Conservation (phyloP, 2,113 vertebrate genomes). For the Neomonachus schauinslandi region DNA sequence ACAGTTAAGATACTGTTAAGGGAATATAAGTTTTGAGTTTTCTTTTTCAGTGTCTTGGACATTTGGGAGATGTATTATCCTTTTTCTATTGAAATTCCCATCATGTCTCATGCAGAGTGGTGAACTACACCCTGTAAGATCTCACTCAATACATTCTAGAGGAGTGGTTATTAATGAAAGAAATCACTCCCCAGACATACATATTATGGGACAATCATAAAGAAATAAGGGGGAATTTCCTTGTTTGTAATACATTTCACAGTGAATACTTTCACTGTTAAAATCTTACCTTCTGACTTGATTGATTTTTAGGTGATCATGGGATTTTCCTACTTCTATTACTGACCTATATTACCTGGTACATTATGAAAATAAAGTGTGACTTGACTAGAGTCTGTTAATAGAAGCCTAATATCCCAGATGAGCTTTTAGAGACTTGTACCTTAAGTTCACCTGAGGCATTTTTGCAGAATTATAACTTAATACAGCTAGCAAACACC, state of each 20-base stretch:
- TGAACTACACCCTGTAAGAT: not conserved
- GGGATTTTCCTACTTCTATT: slow-evolving; percentile 52
- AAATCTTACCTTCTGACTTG: slow-evolving; percentile 43
- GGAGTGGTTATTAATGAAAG: slow-evolving; percentile 34
- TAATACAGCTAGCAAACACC: slow-evolving; percentile 43
- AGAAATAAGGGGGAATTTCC: not conserved
- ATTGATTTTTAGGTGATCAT: slow-evolving; percentile 59
- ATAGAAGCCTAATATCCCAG: slow-evolving; percentile 57
- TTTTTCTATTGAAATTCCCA: slow-evolving; percentile 19
- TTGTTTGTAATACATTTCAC: slow-evolving; percentile 54
- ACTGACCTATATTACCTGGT: slow-evolving; percentile 66
- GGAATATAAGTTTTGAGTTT: slow-evolving; percentile 49
- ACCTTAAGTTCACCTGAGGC: slow-evolving; percentile 61
- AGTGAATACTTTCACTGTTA: slow-evolving; percentile 10
- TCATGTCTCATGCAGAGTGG: not conserved
- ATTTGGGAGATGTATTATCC: not conserved
- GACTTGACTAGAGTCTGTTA: slow-evolving; percentile 56
- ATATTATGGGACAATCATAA: not conserved
- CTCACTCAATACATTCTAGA: slow-evolving; percentile 13
- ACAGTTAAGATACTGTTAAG: not conserved
- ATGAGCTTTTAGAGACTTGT: slow-evolving; percentile 50
- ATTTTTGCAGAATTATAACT: slow-evolving; percentile 64
- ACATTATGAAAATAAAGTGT: slow-evolving; percentile 55
- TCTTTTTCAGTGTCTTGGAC: slow-evolving; percentile 18
- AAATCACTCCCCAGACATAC: not conserved